Evolutionary conservation across 2,888 invertebrate genomes (phyloP), one percentile per base, ranked within the genome.

Genomic region (Arge pagana): DNA sequence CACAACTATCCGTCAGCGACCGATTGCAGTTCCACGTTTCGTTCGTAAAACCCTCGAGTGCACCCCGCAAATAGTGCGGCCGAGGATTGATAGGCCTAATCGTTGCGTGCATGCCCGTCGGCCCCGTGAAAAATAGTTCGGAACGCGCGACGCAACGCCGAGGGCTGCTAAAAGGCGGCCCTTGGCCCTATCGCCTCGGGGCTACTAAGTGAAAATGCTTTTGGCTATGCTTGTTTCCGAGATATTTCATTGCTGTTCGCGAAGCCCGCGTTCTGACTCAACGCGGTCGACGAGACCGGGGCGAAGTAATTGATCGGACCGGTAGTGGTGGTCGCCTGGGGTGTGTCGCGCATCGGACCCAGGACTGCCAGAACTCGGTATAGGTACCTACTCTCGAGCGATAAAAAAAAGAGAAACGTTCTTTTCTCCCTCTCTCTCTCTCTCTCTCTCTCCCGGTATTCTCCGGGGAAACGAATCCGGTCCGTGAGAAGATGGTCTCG

Each of bases 61-160:
- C n/a, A n/a, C n/a, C n/a, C 19, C 18, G 21, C 21, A 15, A 21
- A 11, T 24, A n/a, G 24, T 33, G 35, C 45, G 11, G 23, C 35
- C 45, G 45, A 48, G 45, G 52, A 52, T 52, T 52, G 52, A 52
- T 52, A 52, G 52, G 48, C 28, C 48, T 48, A 52, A 52, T 52
- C 52, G 52, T 37, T 52, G 39, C 39, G 52, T 52, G 52, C 52
- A 48, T 45, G 45, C 33, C 4, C 18, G 23, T 30, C 19, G 37
- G 37, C 48, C 37, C 36, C 36, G 52, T 52, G 52, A 52, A 52
- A 52, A 52, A 52, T 48, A 45, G 52, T 52, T 45, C 45, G 52
- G 37, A 43, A 43, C 48, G 35, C 42, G 5, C 48, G 35, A 33
- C 39, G 21, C 48, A 39, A 52, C 45, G 43, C 36, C 40, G 10